Conservation (phyloP, 1,140 invertebrate genomes). For the Sitophilus oryzae region DNA sequence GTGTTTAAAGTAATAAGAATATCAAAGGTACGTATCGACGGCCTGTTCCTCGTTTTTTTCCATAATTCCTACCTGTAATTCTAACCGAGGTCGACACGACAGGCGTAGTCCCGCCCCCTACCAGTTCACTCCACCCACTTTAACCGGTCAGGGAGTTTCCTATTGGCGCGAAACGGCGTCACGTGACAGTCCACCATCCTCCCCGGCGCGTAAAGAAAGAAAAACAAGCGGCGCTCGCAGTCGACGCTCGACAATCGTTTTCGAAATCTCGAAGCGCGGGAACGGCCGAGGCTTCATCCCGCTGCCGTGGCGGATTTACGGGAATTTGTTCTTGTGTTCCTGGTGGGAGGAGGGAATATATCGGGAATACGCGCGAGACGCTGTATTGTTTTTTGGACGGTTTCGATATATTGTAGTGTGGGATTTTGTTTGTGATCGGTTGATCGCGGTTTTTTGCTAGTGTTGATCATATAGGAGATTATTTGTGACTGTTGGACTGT, state of each 20-base stretch:
- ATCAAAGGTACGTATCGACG: slow-evolving; percentile 24
- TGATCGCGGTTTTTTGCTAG: too few species aligned
- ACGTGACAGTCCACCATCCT: slow-evolving; percentile 44
- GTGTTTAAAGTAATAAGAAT: slow-evolving; percentile 29
- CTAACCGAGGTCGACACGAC: slow-evolving; percentile 38
- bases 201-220: slow-evolving; percentile 44
- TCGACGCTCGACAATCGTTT: slow-evolving; percentile 44
- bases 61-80: slow-evolving; percentile 42
- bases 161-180: slow-evolving; percentile 35
- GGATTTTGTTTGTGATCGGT: too few species aligned
- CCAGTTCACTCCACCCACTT: slow-evolving; percentile 28
- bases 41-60: slow-evolving; percentile 34
- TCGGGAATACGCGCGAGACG: too few species aligned
- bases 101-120: slow-evolving; percentile 37
- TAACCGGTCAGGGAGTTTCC: slow-evolving; percentile 21
- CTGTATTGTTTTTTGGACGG: too few species aligned
- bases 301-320: too few species aligned
- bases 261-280: slow-evolving; percentile 37
- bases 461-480: too few species aligned
- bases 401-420: too few species aligned
- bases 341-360: neutral
- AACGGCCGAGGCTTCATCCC: slow-evolving; percentile 5
- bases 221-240: slow-evolving; percentile 45
- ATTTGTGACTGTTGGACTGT: neutral
- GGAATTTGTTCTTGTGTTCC: neutral